Conservation (phyloP, 2,797 vertebrate genomes). For the Onychomys torridus region DNA sequence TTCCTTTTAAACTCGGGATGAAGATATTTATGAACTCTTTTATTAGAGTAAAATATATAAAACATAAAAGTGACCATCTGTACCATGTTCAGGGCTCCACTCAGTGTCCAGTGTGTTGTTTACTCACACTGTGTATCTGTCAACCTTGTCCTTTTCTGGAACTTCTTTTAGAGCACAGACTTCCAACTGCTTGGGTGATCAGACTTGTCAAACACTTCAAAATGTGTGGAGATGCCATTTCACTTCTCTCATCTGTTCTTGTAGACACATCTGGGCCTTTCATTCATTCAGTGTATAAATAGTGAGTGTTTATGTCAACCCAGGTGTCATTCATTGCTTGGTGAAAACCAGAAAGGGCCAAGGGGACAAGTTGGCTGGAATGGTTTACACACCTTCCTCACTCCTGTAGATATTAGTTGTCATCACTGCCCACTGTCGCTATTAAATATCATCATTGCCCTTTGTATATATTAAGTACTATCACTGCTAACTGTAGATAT, state of each 20-base stretch:
- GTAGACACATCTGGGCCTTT: background rate
- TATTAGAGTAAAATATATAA: background rate
- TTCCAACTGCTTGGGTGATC: background rate
- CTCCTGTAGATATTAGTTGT: background rate
- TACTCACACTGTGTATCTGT: background rate
- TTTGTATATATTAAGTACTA: background rate
- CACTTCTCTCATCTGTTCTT: background rate
- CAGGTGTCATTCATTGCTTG: background rate
- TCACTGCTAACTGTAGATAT: background rate
- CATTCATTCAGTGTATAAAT: background rate
- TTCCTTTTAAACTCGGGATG: background rate
- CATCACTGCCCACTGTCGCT: background rate
- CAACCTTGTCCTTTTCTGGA: background rate
- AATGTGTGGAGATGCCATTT: background rate
- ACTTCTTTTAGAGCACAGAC: background rate
- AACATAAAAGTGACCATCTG: background rate
- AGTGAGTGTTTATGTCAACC: background rate
- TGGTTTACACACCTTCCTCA: background rate
- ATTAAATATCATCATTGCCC: background rate
- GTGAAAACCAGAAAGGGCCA: background rate
- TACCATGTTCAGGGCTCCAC: background rate
- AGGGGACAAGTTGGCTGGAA: background rate
- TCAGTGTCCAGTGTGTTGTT: background rate
- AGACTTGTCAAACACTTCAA: background rate
- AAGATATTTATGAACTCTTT: background rate